A percentile compares a stretch with the other conserved stretches of the same genome.
Conservation (phyloP, 1,140 invertebrate genomes). For the Periplaneta americana region DNA sequence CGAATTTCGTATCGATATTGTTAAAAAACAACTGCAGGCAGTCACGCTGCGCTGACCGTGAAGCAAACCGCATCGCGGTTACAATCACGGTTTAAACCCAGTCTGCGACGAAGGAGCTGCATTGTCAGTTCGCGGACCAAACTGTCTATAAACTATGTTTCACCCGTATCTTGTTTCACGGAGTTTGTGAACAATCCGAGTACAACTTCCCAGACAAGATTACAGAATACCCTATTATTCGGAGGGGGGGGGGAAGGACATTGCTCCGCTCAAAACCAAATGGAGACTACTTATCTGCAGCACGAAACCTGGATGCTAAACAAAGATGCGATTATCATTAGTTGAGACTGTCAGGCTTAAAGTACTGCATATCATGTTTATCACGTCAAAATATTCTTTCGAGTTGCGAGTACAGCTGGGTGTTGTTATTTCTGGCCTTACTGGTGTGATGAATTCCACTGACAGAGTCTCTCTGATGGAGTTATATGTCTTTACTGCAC, state of each 20-base stretch:
- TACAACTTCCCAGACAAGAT: neutral
- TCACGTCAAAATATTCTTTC: too few species aligned
- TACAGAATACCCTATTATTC: neutral
- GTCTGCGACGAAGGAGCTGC: neutral
- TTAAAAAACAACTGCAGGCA: neutral
- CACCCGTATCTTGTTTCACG: neutral
- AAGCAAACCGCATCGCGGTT: neutral
- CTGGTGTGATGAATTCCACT: too few species aligned
- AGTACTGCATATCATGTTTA: too few species aligned
- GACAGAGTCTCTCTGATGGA: too few species aligned
- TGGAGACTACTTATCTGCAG: neutral
- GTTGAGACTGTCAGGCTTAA: neutral
- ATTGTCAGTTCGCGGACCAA: neutral
- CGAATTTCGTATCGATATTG: neutral
- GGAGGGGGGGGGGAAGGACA: neutral
- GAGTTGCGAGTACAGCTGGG: too few species aligned
- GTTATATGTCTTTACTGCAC: too few species aligned
- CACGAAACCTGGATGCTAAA: neutral
- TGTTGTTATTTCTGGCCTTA: too few species aligned
- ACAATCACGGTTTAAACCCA: neutral
- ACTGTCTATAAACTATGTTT: neutral
- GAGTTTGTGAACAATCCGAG: neutral
- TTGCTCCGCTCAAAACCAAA: neutral
- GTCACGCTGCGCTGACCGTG: too few species aligned
- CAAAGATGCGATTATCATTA: neutral